Percentiles rank a stretch among this genome's conserved stretches.
These are phyloP conservation scores for Macaca nemestrina DNA, from an alignment of 2,113 vertebrate genomes.

Conservation along the genomic window DNA sequence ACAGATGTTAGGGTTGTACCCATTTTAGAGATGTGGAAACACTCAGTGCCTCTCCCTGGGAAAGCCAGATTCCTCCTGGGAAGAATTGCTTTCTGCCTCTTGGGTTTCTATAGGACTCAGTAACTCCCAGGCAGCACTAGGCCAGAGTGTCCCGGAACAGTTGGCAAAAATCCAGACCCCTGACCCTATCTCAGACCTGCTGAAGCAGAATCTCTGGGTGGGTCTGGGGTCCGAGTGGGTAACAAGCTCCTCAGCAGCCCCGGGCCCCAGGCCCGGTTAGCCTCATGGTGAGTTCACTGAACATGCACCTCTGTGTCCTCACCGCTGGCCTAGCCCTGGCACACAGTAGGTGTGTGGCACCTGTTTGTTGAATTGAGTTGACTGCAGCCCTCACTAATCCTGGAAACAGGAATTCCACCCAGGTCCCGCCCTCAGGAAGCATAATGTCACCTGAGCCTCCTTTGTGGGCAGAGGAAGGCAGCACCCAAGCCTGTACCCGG, in stretches of 20 bases:
- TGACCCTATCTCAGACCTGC: background rate
- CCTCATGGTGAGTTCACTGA: background rate
- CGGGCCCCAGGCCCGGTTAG: background rate
- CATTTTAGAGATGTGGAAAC: background rate
- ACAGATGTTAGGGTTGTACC: background rate
- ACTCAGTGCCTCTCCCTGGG: background rate
- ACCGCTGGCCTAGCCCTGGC: background rate
- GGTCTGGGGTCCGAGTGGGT: background rate
- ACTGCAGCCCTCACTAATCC: background rate
- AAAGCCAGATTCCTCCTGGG: background rate
- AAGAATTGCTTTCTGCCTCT: background rate
- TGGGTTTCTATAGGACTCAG: background rate
- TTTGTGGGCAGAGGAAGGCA: background rate
- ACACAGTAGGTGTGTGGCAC: background rate
- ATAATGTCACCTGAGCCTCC: background rate
- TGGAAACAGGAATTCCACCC: background rate
- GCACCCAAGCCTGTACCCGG: background rate
- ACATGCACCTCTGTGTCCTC: background rate
- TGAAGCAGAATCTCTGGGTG: background rate
- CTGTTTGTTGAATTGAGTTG: background rate
- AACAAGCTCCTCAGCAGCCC: background rate
- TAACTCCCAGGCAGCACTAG: background rate
- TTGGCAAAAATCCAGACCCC: background rate
- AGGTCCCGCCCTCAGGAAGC: background rate
- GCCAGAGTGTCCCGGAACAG: background rate